phyloP scores from a whole-genome alignment of 2,888 invertebrate genomes.

The Eupeodes latifasciatus region DNA sequence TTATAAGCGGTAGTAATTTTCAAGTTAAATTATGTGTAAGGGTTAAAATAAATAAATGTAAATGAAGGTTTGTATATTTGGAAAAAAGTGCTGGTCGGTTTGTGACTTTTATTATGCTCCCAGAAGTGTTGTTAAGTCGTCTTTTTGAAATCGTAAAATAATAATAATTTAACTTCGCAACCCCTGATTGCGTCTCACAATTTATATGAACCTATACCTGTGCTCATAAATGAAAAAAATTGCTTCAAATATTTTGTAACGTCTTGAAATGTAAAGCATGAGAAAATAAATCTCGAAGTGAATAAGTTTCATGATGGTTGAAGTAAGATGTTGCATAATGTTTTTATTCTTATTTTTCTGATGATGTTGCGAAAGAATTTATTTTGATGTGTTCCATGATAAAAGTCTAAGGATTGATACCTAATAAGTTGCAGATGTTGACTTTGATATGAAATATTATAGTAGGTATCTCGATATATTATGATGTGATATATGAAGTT shows the following conservation, averaged over 20 bases:
- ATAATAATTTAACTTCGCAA: neutral
- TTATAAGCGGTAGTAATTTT: constrained; percentile 76
- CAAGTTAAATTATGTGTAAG: constrained; percentile 76
- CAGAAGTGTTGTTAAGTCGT: constrained; percentile 68
- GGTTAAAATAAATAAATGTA: constrained; percentile 75
- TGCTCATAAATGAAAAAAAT: no score
- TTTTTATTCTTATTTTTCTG: neutral
- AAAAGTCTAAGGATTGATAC: constrained; percentile 28
- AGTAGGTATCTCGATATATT: neutral
- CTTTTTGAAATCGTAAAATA: constrained; percentile 54
- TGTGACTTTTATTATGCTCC: constrained; percentile 55
- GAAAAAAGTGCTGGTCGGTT: constrained; percentile 37
- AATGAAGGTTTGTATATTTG: constrained; percentile 25
- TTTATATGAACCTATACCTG: neutral
- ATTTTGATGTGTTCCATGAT: constrained; percentile 9
- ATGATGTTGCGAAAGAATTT: neutral
- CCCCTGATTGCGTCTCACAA: neutral
- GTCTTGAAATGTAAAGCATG: constrained; percentile 23
- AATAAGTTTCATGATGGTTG: constrained; percentile 26
- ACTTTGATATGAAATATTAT: constrained; percentile 27
- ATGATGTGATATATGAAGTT: constrained; percentile 9
- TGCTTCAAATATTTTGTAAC: neutral
- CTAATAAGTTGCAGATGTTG: constrained; percentile 60
- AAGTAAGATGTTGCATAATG: constrained; percentile 48
- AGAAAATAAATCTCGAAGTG: constrained; percentile 2